Evolutionary conservation across 2,797 vertebrate genomes (phyloP).

Genomic region (Leptodactylus fallax): DNA sequence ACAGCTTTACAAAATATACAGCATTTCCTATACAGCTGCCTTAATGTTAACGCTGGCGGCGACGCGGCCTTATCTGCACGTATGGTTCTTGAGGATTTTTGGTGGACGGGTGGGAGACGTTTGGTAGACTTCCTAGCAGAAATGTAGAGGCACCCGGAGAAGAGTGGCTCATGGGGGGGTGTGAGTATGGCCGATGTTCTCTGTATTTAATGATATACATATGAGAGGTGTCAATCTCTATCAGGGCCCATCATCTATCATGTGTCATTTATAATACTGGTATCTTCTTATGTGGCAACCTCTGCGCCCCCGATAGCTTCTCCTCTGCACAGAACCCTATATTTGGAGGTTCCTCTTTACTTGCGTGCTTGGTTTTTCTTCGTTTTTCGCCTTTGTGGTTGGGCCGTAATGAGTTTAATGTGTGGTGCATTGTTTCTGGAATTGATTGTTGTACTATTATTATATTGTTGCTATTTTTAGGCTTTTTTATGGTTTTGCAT

Average conservation of each 20-base stretch:
- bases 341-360: conserved; percentile 22
- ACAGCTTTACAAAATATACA: conserved; percentile 36
- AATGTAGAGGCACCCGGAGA: conserved; percentile 4
- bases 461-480: background rate
- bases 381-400: background rate
- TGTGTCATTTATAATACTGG: background rate
- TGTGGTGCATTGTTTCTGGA: background rate
- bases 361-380: background rate
- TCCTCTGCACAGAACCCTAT: background rate
- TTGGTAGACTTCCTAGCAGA: background rate
- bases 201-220: background rate
- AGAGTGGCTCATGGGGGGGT: conserved; percentile 39
- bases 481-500: background rate
- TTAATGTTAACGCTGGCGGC: background rate
- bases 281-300: background rate
- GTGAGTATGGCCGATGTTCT: conserved; percentile 31
- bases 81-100: background rate
- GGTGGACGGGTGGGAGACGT: background rate
- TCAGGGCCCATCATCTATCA: background rate
- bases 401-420: background rate
- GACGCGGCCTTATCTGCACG: background rate
- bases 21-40: conserved; percentile 45
- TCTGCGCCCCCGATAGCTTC: background rate
- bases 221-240: background rate
- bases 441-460: background rate